These are phyloP conservation scores for Danio rerio DNA, from an alignment of 2,113 vertebrate species.

Conservation along the genomic window DNA sequence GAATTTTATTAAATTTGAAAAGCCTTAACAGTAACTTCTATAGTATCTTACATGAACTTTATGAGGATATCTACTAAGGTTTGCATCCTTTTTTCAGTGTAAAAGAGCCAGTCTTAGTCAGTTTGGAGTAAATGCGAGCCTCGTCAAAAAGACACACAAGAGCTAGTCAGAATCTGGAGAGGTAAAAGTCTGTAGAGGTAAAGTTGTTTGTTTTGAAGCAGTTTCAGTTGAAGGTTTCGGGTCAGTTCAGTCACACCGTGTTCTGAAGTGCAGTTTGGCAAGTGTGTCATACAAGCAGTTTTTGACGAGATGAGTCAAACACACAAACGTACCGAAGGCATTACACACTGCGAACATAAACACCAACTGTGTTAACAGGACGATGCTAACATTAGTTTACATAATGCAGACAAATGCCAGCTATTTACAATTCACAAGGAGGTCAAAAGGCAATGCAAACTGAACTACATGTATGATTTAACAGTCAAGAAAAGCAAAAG, in stretches of 20 bases:
- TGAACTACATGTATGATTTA: constrained; percentile 31
- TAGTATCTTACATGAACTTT: neutral
- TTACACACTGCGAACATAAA: constrained; percentile 20
- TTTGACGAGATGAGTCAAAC: constrained; percentile 46
- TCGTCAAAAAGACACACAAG: neutral
- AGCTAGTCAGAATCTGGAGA: neutral
- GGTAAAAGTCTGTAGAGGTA: constrained; percentile 32
- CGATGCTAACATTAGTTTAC: constrained; percentile 24
- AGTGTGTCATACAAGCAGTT: constrained; percentile 17
- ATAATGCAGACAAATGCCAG: constrained; percentile 7
- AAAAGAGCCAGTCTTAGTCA: neutral
- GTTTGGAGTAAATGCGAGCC: neutral
- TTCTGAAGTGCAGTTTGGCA: constrained; percentile 49
- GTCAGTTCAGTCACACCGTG: constrained; percentile 27
- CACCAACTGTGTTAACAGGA: constrained; percentile 3
- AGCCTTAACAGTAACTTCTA: constrained; percentile 15
- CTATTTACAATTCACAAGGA: constrained; percentile 23
- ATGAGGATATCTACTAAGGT: too few species aligned
- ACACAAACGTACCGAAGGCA: constrained; percentile 42
- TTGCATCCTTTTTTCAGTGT: constrained; percentile 24
- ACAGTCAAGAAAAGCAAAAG: constrained; percentile 40
- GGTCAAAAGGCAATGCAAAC: neutral
- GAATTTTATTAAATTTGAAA: neutral
- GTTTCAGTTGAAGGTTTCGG: constrained; percentile 6
- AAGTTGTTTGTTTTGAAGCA: constrained; percentile 24